Evolutionary conservation across 2,888 invertebrate species (phyloP), one percentile per base, ranked within the genome.

Genomic region (Hydrotaea cyrtoneurina): DNA sequence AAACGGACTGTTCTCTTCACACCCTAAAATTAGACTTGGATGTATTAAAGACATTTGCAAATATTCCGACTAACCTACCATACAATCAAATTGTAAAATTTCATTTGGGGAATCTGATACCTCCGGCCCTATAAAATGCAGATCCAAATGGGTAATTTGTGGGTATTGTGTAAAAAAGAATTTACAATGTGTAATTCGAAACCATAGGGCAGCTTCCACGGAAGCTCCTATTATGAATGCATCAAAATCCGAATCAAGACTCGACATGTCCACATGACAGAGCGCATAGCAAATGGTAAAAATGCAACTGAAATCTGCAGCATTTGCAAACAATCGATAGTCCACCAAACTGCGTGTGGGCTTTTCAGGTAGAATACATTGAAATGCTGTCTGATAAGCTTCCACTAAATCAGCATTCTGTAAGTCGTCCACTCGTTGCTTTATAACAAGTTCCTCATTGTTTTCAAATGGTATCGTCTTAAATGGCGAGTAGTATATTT

Each of bases 221-320:
- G 84, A 88, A 2, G 89, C 88, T 0, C 89, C 91, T 59, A 88
- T 86, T 17, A 92, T 82, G 55, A 87, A 90, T 3, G 90, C 86
- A 4, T 85, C 84, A 64, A 88, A 86, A 13, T 79, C 83, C 0
- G 71, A 19, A 0, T 74, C 71, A 1, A 39, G 66, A 7, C 72
- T 31, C 2, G 80, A 39, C 11, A 86, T 62, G 15, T 88, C 26
- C 0, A 87, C 72, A 17, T 88, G 69, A 0, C 86, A 78, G 0
- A 91, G 39, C 0, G 87, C 86, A 74, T 89, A 87, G 10, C 89
- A 88, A 57, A 91, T 84, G 13, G 89, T 89, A 17, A 83, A 88
- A 17, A 91, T 87, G 78, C 89, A 90, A 36, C 91, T 91, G 21
- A 89, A 91, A 11, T 89, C 88, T 5, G 89, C 89, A 4, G 87